These are phyloP conservation scores for Hydrochoerus hydrochaeris DNA, from an alignment of 2,113 vertebrate species.

Conservation along the genomic window DNA sequence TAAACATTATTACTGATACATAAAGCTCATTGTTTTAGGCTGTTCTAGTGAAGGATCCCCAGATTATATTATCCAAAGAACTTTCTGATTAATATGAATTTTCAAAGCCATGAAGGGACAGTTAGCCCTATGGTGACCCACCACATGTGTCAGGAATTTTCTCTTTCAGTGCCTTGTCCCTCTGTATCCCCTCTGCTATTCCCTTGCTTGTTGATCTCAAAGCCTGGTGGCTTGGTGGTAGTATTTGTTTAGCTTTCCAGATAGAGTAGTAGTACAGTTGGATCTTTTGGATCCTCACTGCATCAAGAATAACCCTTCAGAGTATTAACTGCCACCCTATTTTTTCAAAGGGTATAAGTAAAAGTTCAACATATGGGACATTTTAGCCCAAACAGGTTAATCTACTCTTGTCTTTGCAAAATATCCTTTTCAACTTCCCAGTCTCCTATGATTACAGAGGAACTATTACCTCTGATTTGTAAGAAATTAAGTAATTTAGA, in stretches of 20 bases:
- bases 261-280: not conserved
- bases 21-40: not conserved
- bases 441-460: not conserved
- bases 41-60: not conserved
- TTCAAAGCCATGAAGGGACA: not conserved
- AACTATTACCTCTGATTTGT: not conserved
- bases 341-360: not conserved
- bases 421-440: not conserved
- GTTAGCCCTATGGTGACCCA: not conserved
- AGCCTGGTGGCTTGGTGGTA: not conserved
- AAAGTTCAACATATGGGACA: not conserved
- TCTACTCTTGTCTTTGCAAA: not conserved
- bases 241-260: not conserved
- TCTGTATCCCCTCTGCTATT: not conserved
- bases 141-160: not conserved
- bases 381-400: not conserved
- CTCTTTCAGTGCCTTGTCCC: not conserved
- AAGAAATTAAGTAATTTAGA: constrained; percentile 58
- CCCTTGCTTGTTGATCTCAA: not conserved
- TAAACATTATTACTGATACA: not conserved
- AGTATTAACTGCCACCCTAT: not conserved
- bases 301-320: not conserved
- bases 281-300: not conserved
- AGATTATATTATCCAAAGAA: not conserved
- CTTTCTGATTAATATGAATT: not conserved